Percentiles rank a stretch among this genome's conserved stretches.
Conservation (phyloP, 2,888 invertebrate genomes). For the Callimorpha dominula region DNA sequence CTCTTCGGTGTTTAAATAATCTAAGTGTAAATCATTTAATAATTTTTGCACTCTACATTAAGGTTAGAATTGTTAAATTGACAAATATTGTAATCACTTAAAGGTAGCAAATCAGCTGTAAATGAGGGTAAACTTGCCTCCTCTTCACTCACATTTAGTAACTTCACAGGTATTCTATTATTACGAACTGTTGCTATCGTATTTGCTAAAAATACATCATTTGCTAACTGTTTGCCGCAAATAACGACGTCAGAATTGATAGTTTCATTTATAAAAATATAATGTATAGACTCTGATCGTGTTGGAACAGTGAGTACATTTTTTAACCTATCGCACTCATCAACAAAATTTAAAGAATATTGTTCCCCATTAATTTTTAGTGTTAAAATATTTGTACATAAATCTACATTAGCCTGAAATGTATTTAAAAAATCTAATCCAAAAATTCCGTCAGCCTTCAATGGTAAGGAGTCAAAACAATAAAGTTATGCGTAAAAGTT, state of each 20-base stretch:
- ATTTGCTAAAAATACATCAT: background rate
- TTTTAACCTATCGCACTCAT: background rate
- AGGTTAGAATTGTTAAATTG: too few relatives aligned
- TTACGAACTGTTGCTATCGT: background rate
- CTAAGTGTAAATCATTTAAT: background rate
- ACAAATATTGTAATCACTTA: too few relatives aligned
- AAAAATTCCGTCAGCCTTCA: constrained; percentile 5
- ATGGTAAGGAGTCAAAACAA: constrained; percentile 6
- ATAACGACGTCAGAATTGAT: background rate
- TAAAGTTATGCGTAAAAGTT: background rate
- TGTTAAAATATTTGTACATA: background rate
- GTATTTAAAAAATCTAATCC: constrained; percentile 3
- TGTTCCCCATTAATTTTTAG: background rate
- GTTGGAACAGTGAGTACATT: background rate
- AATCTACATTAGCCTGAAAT: background rate
- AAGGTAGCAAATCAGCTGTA: too few relatives aligned
- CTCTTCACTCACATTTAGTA: too few relatives aligned
- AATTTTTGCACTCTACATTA: too few relatives aligned
- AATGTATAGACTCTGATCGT: too few relatives aligned
- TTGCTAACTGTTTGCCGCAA: background rate
- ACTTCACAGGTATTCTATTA: too few relatives aligned
- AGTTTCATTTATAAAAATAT: background rate
- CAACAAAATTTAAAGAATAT: background rate
- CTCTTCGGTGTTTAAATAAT: background rate
- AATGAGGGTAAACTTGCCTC: too few relatives aligned